Percentiles rank a stretch among this genome's conserved stretches.
Evolutionary conservation across 2,888 invertebrate genomes (phyloP).

Genomic region (Theretra japonica): DNA sequence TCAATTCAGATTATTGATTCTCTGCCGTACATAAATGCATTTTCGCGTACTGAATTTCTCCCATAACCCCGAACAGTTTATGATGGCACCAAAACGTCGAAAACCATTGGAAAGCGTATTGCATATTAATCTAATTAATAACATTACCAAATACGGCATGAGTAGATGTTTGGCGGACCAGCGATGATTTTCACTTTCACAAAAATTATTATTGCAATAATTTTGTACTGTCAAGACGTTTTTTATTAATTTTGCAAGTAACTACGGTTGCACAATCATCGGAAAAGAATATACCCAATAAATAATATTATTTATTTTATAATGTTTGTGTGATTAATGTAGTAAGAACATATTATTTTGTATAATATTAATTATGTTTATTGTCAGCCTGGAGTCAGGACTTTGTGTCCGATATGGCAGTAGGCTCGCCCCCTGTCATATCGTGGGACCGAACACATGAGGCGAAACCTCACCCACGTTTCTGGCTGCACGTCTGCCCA

Average conservation of each 20-base stretch:
- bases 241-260: not conserved
- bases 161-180: not conserved
- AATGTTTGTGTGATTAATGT: too few relatives aligned
- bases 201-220: slow-evolving; percentile 7
- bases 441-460: too few relatives aligned
- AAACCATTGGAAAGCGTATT: slow-evolving; percentile 28
- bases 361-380: too few relatives aligned
- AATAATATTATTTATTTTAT: too few relatives aligned
- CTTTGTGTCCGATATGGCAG: too few relatives aligned
- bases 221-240: not conserved
- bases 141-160: slow-evolving; percentile 17
- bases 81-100: not conserved
- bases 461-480: too few relatives aligned
- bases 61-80: not conserved
- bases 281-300: too few relatives aligned
- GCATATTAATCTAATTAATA: slow-evolving; percentile 26
- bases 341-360: too few relatives aligned
- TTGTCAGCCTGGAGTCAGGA: too few relatives aligned
- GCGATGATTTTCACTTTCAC: slow-evolving; percentile 5
- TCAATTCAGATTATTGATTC: not conserved
- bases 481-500: too few relatives aligned
- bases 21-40: not conserved
- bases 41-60: not conserved
- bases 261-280: not conserved
- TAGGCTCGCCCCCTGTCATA: too few relatives aligned